Evolutionary conservation across 2,113 vertebrate genomes (phyloP).

Genomic region (Gasterosteus nipponicus): DNA sequence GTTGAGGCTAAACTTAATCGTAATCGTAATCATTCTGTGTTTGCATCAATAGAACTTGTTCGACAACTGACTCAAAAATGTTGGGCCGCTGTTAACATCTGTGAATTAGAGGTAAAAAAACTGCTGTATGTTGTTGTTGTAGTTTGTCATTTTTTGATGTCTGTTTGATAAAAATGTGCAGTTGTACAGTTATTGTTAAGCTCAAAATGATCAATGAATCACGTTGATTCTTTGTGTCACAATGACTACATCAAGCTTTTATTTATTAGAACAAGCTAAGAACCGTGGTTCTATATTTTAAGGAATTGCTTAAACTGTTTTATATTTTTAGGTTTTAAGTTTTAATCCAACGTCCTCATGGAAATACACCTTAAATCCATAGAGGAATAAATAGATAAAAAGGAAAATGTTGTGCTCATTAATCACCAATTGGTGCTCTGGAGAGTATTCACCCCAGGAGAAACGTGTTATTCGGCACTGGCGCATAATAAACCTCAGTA

Average conservation of each 20-base stretch:
- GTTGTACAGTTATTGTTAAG: not conserved
- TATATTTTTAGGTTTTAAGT: not conserved
- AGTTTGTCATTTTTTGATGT: slow-evolving; percentile 3
- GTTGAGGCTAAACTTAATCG: not conserved
- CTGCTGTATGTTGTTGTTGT: not conserved
- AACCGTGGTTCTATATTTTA: not conserved
- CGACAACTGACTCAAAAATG: not conserved
- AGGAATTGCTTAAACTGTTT: not conserved
- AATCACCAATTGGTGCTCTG: not conserved
- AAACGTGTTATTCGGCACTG: not conserved
- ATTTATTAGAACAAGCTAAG: slow-evolving; percentile 2
- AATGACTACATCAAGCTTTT: not conserved
- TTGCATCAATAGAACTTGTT: not conserved
- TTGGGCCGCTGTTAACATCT: not conserved
- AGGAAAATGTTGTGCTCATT: not conserved
- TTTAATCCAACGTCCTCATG: not conserved
- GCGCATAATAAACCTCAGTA: not conserved
- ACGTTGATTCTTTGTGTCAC: not conserved
- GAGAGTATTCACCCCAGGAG: not conserved
- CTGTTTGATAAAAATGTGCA: not conserved
- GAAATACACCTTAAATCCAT: not conserved
- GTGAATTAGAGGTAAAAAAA: not conserved
- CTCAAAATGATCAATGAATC: not conserved
- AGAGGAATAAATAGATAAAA: not conserved
- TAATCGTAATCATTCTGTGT: not conserved